phyloP scores from a whole-genome alignment of 2,113 vertebrate species.

The Lontra canadensis region DNA sequence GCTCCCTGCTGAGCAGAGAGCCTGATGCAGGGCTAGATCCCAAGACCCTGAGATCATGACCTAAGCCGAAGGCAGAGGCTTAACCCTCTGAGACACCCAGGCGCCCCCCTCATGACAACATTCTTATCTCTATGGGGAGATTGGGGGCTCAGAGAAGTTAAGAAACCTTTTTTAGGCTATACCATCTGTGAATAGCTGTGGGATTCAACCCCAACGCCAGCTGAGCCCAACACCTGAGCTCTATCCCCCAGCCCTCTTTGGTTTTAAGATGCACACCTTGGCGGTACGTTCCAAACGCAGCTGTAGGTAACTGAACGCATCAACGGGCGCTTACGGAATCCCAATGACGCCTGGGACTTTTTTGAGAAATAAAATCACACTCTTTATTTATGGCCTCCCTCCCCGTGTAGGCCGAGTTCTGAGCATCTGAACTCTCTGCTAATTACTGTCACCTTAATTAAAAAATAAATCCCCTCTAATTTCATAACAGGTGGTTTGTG shows the following conservation, averaged over 20 bases:
- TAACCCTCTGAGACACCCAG: too few species aligned
- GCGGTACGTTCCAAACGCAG: neutral
- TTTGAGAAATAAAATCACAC: neutral
- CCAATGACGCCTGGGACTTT: neutral
- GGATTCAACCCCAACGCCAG: neutral
- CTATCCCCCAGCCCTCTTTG: neutral
- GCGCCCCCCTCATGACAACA: neutral
- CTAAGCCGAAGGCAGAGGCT: too few species aligned
- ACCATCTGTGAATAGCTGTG: accelerated
- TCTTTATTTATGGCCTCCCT: neutral
- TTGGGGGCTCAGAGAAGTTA: neutral
- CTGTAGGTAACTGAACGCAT: neutral
- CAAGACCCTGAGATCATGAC: too few species aligned
- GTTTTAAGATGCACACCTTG: neutral
- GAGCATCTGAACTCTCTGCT: slow-evolving; percentile 71
- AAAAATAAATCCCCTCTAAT: slow-evolving; percentile 77
- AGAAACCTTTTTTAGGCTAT: neutral
- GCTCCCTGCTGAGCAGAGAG: too few species aligned
- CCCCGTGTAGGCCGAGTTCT: slow-evolving; percentile 18
- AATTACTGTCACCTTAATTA: slow-evolving; percentile 79
- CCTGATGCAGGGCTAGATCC: too few species aligned
- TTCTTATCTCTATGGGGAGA: neutral
- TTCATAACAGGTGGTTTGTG: slow-evolving; percentile 80
- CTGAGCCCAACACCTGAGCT: neutral
- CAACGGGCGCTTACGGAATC: neutral